Base-by-base conservation (phyloP, 2,888 invertebrate species). In the Torymus aiolomorphi region DNA sequence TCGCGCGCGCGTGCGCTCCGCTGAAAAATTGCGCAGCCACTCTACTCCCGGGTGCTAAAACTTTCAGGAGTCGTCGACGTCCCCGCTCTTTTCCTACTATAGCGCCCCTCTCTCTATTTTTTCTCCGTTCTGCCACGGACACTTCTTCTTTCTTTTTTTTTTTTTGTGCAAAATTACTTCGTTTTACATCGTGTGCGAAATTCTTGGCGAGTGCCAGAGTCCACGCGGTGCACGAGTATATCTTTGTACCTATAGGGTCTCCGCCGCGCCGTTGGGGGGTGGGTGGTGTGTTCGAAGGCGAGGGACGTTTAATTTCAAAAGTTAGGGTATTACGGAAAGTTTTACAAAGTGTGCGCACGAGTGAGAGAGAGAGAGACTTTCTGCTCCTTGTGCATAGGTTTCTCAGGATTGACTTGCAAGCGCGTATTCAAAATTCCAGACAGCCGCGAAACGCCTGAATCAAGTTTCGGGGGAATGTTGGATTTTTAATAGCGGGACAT, bases 291-390 rank as follows among this genome's bases (percentile, higher is more conserved):
- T 24, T 24, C 24, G 24, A 24, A 24, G 24, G 24, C 24, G 11
- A 42, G 54, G 24, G 42, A 20, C 56, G 56, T 76, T 76, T 76
- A 70, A 70, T 76, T 70, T 63, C 56, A 62, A 63, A 76, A 76
- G 63, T 76, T 70, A 11, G 54, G 56, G 56, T 63, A 69, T 69
- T 76, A 69, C 20, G 42, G 18, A 62, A 76, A 76, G 69, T 76
- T 76, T 42, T 63, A 24, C 24, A 24, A 24, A 24, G 24, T 24
- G 24, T 2, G 24, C 24, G 24, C 24, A 24, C 24, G 24, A 24
- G 2, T 24, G n/a, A n/a, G 24, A 24, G 24, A 24, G 24, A 24
- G 24, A 24, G 24, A 24, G 24, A 24, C 24, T 24, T 24, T 24
- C 24, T 24, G 24, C 3, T 2, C 20, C 63, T 73, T 63, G 73